Evolutionary conservation across 2,113 vertebrate genomes (phyloP), one percentile per base, ranked within the genome.

Genomic region (Pygoscelis antarcticus): DNA sequence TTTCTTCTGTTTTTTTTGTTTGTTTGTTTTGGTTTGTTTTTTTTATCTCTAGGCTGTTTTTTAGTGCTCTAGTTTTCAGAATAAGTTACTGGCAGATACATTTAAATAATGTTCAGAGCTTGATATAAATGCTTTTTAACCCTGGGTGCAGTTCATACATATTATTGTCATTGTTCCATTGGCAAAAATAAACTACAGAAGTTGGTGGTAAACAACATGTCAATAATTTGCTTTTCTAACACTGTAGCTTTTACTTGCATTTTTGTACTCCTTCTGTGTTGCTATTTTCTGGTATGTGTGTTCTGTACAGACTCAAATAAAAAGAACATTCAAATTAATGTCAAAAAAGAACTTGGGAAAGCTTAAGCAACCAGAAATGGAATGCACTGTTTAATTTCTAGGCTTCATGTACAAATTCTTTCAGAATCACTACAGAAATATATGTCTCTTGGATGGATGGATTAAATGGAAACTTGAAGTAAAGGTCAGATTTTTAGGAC

Each of bases 1-100:
- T 78, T 62, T 0, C 5, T 36, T 36, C 2, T 1, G 3, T 20
- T 25, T 16, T 42, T 20, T 12, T 13, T 14, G 13, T 42, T 42
- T 6, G 13, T 13, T 42, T 42, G 42, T 6, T 15, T 58, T 7
- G 42, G 42, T 42, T 42, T 15, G 14, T 6, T 30, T 80, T 40
- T 11, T 13, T 5, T 30, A 36, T 26, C 3, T 55, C 36, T n/a
- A 26, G 6, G 6, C 19, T 36, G 4, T 3, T 71, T 79, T 51
- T 68, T 42, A 58, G 32, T 47, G 13, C 2, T 40, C 19, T 72
- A 18, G 6, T 65, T 83, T 64, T 90, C 47, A 57, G 26, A 64
- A 9, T 44, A 68, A 38, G 6, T 70, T 86, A 44, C 25, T 68
- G 10, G 6, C 3, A n/a, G 27, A 46, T 42, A 32, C 6, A 38